Percentiles rank a stretch among this genome's conserved stretches.
Evolutionary conservation across 2,113 vertebrate genomes (phyloP).

Genomic region (Rhynchopsitta pachyrhyncha): DNA sequence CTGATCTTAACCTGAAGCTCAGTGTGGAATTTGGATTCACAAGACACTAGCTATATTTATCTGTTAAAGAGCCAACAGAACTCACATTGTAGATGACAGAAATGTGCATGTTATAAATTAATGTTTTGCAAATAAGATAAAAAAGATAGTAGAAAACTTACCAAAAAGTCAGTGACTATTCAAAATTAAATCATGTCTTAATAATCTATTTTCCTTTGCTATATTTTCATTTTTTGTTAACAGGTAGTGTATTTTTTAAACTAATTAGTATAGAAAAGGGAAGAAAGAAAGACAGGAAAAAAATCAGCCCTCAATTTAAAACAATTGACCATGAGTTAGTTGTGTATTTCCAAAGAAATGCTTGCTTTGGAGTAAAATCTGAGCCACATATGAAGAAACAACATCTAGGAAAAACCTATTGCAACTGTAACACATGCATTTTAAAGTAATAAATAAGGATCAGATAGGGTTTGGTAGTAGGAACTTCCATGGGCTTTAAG

Average conservation of each 20-base stretch:
- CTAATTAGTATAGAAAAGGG: background rate
- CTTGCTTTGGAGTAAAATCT: background rate
- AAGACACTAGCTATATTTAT: background rate
- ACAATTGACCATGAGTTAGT: background rate
- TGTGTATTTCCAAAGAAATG: background rate
- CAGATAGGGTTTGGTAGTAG: background rate
- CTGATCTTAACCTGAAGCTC: constrained; percentile 21
- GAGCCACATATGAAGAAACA: background rate
- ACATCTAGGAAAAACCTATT: background rate
- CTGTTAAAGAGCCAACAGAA: background rate
- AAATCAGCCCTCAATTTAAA: background rate
- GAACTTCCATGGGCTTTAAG: background rate
- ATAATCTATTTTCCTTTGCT: background rate
- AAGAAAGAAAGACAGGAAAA: background rate
- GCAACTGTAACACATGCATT: background rate
- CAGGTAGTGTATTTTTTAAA: background rate
- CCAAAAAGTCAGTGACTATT: background rate
- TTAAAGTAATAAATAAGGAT: background rate
- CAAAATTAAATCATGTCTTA: background rate
- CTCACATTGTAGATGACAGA: background rate
- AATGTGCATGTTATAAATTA: background rate
- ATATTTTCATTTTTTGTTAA: background rate
- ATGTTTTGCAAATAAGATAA: background rate
- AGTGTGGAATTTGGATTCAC: background rate
- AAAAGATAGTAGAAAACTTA: background rate